These are phyloP conservation scores for Montifringilla adamsi DNA, from an alignment of 2,113 vertebrate species.

Conservation along the genomic window DNA sequence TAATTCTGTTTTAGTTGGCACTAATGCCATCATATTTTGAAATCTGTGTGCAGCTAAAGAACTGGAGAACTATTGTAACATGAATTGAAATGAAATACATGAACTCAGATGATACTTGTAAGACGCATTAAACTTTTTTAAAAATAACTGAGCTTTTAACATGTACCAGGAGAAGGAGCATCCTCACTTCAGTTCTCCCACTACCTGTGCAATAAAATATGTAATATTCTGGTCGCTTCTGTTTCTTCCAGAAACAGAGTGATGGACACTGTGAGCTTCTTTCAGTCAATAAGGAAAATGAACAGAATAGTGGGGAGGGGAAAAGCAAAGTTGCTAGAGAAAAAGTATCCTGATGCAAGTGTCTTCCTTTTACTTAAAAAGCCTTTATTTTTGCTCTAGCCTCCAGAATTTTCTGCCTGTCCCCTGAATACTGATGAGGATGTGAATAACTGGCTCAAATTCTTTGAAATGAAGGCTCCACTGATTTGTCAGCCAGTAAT, in stretches of 20 bases:
- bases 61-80: not conserved
- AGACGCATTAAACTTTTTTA: not conserved
- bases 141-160: not conserved
- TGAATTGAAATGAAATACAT: not conserved
- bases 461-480: conserved; percentile 90
- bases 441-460: conserved; percentile 88
- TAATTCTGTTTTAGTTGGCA: not conserved
- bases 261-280: not conserved
- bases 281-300: not conserved
- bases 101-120: not conserved
- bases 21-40: not conserved
- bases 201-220: not conserved
- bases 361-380: not conserved
- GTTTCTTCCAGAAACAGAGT: not conserved
- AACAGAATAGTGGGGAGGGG: not conserved
- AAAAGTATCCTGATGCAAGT: not conserved
- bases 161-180: not conserved
- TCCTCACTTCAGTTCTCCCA: not conserved
- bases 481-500: conserved; percentile 93
- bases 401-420: conserved; percentile 88
- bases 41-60: not conserved
- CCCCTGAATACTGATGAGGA: conserved; percentile 86
- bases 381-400: conserved; percentile 71
- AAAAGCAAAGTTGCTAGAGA: not conserved
- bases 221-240: not conserved